Evolutionary conservation across 2,797 vertebrate species (phyloP).

Genomic region (Danionella dracula): DNA sequence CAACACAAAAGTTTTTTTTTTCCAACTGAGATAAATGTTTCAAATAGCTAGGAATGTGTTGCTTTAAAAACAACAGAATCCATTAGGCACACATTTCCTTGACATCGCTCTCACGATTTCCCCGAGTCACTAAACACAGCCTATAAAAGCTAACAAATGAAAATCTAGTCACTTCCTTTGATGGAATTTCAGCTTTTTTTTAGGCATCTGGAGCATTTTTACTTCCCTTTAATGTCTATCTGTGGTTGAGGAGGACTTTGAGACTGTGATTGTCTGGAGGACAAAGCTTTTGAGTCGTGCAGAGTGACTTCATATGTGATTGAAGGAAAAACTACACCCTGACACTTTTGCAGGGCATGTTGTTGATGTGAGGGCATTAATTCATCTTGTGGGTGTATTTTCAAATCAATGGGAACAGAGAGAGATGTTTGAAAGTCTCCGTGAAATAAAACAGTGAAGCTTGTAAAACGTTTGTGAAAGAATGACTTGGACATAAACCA

Average conservation of each 20-base stretch:
- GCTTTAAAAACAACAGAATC: background rate
- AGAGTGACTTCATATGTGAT: background rate
- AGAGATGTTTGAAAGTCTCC: background rate
- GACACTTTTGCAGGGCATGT: background rate
- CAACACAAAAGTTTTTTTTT: too few relatives aligned
- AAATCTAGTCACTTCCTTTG: background rate
- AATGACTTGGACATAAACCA: background rate
- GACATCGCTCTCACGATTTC: background rate
- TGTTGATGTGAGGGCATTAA: background rate
- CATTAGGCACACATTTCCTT: background rate
- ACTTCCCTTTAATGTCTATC: conserved; percentile 35
- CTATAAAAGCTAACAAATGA: conserved; percentile 5
- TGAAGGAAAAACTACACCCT: background rate
- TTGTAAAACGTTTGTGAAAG: background rate
- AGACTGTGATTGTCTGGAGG: conserved; percentile 38
- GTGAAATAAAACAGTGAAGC: background rate
- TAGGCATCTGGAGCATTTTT: background rate
- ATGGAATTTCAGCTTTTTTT: background rate
- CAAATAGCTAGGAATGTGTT: too few relatives aligned
- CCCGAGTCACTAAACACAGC: background rate
- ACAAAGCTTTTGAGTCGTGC: conserved; percentile 10
- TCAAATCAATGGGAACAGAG: background rate
- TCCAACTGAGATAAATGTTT: too few relatives aligned
- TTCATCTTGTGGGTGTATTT: background rate
- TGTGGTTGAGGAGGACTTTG: background rate